phyloP scores from a whole-genome alignment of 2,888 invertebrate species.

The Caenorhabditis macrosperma region DNA sequence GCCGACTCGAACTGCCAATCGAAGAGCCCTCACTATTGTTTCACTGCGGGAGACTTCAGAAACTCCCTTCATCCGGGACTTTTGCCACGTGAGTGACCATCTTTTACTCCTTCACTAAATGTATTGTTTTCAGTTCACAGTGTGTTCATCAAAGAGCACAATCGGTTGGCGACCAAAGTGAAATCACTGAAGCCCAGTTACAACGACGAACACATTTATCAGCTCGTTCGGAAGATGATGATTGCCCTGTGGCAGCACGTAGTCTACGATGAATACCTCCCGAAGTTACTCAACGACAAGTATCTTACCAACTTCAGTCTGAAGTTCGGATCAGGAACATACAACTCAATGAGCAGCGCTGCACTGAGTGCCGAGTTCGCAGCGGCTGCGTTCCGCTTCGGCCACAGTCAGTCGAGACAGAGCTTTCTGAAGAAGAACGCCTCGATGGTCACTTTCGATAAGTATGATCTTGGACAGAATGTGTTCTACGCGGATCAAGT shows the following conservation, averaged over 20 bases:
- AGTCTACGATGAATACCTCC: constrained; percentile 83
- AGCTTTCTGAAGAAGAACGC: constrained; percentile 54
- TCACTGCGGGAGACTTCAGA: constrained; percentile 67
- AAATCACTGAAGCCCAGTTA: constrained; percentile 16
- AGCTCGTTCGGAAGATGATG: constrained; percentile 80
- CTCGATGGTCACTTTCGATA: constrained; percentile 22
- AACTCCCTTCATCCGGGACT: constrained; percentile 70
- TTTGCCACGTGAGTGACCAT: constrained; percentile 37
- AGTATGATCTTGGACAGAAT: constrained; percentile 52
- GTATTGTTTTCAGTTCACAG: constrained; percentile 62
- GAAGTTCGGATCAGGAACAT: constrained; percentile 5
- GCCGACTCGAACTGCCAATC: constrained; percentile 62
- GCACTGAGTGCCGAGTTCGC: constrained; percentile 85
- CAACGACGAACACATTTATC: constrained; percentile 61
- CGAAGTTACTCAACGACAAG: constrained; percentile 85
- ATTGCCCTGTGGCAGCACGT: constrained; percentile 83
- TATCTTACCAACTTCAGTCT: constrained; percentile 47
- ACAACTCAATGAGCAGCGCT: constrained; percentile 23
- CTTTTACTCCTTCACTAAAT: too few relatives aligned
- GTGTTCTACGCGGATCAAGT: constrained; percentile 55
- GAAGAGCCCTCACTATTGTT: constrained; percentile 55
- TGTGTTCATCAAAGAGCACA: constrained; percentile 71
- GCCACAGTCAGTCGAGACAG: constrained; percentile 80
- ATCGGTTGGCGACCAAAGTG: constrained; percentile 62
- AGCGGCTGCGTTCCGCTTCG: constrained; percentile 91